These are phyloP conservation scores for Dryadula phaetusa DNA, from an alignment of 2,888 invertebrate genomes.

Conservation along the genomic window DNA sequence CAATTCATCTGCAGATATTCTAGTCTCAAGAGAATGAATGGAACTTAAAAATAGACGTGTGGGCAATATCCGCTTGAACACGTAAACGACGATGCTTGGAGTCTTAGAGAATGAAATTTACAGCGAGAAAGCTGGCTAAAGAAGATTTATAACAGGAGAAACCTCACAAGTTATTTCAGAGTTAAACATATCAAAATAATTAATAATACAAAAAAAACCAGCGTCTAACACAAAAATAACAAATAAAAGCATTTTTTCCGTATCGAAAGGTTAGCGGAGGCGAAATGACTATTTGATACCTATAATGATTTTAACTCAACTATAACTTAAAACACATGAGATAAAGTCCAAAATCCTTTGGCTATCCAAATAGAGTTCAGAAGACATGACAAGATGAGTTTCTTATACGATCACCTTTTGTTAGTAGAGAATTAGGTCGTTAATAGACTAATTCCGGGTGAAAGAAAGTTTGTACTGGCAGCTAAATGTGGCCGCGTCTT, in stretches of 20 bases:
- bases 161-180: not conserved
- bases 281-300: slow-evolving; percentile 48
- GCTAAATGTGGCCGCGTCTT: slow-evolving; percentile 75
- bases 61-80: slow-evolving; percentile 44
- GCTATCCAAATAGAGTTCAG: slow-evolving; percentile 55
- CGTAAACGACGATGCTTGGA: slow-evolving; percentile 20
- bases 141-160: not conserved
- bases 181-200: not conserved
- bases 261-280: slow-evolving; percentile 72
- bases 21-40: slow-evolving; percentile 50
- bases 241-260: slow-evolving; percentile 60
- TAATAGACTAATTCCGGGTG: slow-evolving; percentile 59
- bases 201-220: not conserved
- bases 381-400: slow-evolving; percentile 53
- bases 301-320: not conserved
- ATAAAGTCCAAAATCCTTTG: slow-evolving; percentile 60
- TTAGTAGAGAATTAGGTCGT: slow-evolving; percentile 54
- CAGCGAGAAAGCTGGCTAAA: too few relatives aligned
- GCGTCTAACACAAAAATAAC: slow-evolving; percentile 36
- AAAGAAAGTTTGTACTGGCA: slow-evolving; percentile 69
- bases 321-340: slow-evolving; percentile 2
- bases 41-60: slow-evolving; percentile 53
- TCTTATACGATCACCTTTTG: slow-evolving; percentile 48
- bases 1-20: slow-evolving; percentile 16
- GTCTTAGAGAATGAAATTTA: not conserved